These are phyloP conservation scores for Epizoanthus illoricatus DNA, from an alignment of 92 coral and sea anemone genomes.

Conservation along the genomic window DNA sequence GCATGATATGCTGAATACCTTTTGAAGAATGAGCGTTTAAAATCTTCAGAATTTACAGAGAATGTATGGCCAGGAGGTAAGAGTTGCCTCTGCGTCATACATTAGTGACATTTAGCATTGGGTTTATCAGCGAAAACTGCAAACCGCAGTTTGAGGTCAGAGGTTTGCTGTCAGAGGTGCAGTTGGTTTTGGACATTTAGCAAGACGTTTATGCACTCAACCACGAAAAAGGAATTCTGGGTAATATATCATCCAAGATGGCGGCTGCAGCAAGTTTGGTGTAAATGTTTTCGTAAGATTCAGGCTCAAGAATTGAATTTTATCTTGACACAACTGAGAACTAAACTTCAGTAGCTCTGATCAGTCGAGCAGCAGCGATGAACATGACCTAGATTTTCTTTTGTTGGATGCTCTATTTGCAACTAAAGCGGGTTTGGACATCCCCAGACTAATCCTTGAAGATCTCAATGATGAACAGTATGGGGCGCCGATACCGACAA, in stretches of 20 bases:
- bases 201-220: constrained; percentile 36
- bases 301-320: not conserved
- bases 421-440: constrained; percentile 6
- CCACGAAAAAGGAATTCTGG: constrained; percentile 51
- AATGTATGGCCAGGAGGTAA: too few relatives aligned
- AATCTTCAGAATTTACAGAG: too few relatives aligned
- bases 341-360: constrained; percentile 38
- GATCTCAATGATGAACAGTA: not conserved
- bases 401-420: constrained; percentile 62
- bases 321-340: constrained; percentile 17
- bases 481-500: too few relatives aligned
- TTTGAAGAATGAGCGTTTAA: too few relatives aligned
- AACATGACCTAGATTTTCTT: constrained; percentile 57
- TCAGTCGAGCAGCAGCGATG: constrained; percentile 51
- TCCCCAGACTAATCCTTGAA: not conserved
- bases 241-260: constrained; percentile 48
- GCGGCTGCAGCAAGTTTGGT: constrained; percentile 64
- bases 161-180: constrained; percentile 65
- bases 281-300: not conserved
- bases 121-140: constrained; percentile 49
- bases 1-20: too few relatives aligned
- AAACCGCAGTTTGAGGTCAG: constrained; percentile 61
- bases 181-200: constrained; percentile 47
- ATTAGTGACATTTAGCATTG: constrained; percentile 59
- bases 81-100: too few relatives aligned